These are phyloP conservation scores for Daubentonia madagascariensis DNA, from an alignment of 2,113 vertebrate genomes.

Conservation along the genomic window DNA sequence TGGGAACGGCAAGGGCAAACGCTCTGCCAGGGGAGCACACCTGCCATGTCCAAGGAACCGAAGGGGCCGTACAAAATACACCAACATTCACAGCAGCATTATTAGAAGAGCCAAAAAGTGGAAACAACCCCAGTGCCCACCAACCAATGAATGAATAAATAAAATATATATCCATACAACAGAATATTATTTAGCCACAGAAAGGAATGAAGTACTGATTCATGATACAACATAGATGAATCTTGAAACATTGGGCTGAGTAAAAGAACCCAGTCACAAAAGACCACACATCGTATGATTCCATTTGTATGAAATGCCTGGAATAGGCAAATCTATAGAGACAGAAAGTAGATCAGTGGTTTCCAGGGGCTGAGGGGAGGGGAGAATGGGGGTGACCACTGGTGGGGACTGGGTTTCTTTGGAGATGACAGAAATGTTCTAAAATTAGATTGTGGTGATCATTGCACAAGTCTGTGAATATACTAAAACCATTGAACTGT, in stretches of 20 bases:
- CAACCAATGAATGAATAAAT: neutral
- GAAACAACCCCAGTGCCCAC: neutral
- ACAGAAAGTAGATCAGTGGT: neutral
- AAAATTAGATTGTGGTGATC: neutral
- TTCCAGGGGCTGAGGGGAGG: neutral
- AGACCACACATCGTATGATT: neutral
- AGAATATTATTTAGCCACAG: neutral
- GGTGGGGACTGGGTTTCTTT: neutral
- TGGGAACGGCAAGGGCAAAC: too few relatives aligned
- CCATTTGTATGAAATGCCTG: neutral
- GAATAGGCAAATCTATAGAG: neutral
- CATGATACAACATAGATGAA: neutral
- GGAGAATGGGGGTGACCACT: too few relatives aligned
- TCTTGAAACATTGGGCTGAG: neutral
- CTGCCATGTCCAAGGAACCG: neutral
- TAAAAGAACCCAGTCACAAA: neutral
- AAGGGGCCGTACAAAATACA: neutral
- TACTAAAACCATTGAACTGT: neutral
- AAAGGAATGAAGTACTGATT: neutral
- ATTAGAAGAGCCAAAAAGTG: neutral
- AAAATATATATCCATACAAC: neutral
- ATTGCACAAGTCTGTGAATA: neutral
- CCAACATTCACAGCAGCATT: neutral
- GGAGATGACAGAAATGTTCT: neutral
- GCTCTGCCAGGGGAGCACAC: neutral